A percentile compares a stretch with the other conserved stretches of the same genome.
Evolutionary conservation across 2,888 invertebrate species (phyloP).

Genomic region (Conistra vaccinii): DNA sequence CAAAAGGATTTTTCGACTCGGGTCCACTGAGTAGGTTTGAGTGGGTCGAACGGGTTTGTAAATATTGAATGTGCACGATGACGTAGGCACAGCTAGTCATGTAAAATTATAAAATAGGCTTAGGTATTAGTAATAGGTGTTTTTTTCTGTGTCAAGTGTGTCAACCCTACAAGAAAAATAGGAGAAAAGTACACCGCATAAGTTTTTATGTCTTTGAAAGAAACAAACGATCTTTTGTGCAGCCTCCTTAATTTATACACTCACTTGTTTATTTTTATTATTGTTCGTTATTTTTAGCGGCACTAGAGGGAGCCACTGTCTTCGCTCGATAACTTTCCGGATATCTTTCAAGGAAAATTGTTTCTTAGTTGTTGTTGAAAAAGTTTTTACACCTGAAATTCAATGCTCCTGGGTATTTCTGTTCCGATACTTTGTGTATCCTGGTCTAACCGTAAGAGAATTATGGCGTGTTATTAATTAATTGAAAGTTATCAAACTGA

Average conservation of each 20-base stretch:
- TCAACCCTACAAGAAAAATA: slow-evolving; percentile 59
- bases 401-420: slow-evolving; percentile 6
- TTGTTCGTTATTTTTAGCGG: slow-evolving; percentile 58
- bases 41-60: not conserved
- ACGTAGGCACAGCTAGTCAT: not conserved
- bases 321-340: slow-evolving; percentile 44
- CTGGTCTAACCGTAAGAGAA: not conserved
- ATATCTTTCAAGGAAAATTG: slow-evolving; percentile 49
- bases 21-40: not conserved
- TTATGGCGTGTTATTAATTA: slow-evolving; percentile 11
- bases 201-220: slow-evolving; percentile 62
- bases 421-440: slow-evolving; percentile 21
- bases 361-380: slow-evolving; percentile 39
- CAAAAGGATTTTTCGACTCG: not conserved
- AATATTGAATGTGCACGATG: not conserved
- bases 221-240: slow-evolving; percentile 62
- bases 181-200: slow-evolving; percentile 52
- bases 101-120: not conserved
- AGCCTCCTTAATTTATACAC: slow-evolving; percentile 61
- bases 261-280: slow-evolving; percentile 68
- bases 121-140: too few relatives aligned
- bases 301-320: slow-evolving; percentile 54
- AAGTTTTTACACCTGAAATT: slow-evolving; percentile 57
- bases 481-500: slow-evolving; percentile 4
- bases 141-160: slow-evolving; percentile 24